Base-by-base conservation (phyloP, 2,113 vertebrate species). In the Epinephelus cyanopodus region DNA sequence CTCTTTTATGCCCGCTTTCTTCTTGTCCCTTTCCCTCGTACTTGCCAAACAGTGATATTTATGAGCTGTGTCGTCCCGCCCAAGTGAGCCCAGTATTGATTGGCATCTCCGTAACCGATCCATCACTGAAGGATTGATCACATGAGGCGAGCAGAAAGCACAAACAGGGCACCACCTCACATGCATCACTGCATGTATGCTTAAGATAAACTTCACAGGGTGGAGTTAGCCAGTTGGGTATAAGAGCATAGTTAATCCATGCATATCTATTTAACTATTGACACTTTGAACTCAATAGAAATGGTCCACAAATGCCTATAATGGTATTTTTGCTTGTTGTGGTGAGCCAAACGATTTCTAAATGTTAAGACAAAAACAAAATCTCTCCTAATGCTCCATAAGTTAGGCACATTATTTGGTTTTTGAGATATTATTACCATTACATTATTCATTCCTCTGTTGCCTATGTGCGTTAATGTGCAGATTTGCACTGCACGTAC, bases 51-150 rank as follows among this genome's bases (percentile, higher is more conserved):
- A 68, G 58, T 70, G 74, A 18, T 81, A 77, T 87, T 77, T 87
- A 85, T 82, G 78, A 91, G 80, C 39, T 29, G 14, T 71, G 72
- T 63, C 14, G 25, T 79, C 63, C 66, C 23, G 14, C 79, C 65
- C 21, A 54, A 82, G 72, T 61, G 76, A 85, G 67, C 11, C 18
- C 61, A 37, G 27, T 72, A 90, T 91, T 81, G 89, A 93, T 83
- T 64, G 21, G 56, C 67, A 81, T 86, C 83, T 88, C 68, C 63
- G 70, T 82, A 86, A 83, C 77, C 54, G 66, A 93, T 90, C 54
- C 48, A 84, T 90, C 71, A 72, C 76, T 57, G 69, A 8, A 39
- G 18, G 65, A 93, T 82, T 86, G 87, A 93, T 90, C 81, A 66
- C 63, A 65, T 50, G 53, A 58, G 63, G 53, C 3, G 15, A 77